Conservation (phyloP, 2,113 vertebrate genomes). For the Austrofundulus limnaeus region DNA sequence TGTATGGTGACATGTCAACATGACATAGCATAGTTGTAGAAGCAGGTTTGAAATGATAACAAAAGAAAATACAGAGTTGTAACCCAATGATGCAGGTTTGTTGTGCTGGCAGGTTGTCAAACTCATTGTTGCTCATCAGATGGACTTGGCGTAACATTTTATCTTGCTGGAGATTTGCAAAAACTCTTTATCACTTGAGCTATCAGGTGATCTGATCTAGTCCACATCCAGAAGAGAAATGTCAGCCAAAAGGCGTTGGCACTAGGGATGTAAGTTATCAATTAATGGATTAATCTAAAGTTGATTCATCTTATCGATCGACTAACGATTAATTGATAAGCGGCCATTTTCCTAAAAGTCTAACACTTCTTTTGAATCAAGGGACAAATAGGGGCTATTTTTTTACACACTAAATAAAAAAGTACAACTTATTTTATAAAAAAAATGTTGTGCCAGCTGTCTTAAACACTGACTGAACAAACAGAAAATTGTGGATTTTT, state of each 20-base stretch:
- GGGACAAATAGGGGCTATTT: too few relatives aligned
- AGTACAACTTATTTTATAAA: too few relatives aligned
- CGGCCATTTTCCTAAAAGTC: too few relatives aligned
- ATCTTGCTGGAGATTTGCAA: constrained; percentile 3
- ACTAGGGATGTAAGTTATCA: too few relatives aligned
- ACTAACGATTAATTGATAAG: too few relatives aligned
- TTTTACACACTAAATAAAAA: too few relatives aligned
- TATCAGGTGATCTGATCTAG: neutral
- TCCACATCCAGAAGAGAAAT: neutral
- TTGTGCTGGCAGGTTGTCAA: constrained; percentile 5
- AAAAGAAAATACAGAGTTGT: neutral
- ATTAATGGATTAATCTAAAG: too few relatives aligned
- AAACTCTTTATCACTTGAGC: constrained; percentile 6
- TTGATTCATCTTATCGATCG: too few relatives aligned
- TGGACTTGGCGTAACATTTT: neutral
- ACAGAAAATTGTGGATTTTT: too few relatives aligned
- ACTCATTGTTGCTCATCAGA: neutral
- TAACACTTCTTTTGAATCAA: too few relatives aligned
- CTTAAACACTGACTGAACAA: too few relatives aligned
- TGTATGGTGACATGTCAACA: neutral
- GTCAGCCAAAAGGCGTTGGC: neutral
- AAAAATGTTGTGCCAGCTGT: too few relatives aligned
- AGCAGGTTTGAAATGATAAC: neutral
- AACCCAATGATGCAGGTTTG: neutral
- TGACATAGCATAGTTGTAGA: neutral